A percentile compares a stretch with the other conserved stretches of the same genome.
These are phyloP conservation scores for Lophotis ruficrista DNA, from an alignment of 2,113 vertebrate species.

Conservation along the genomic window DNA sequence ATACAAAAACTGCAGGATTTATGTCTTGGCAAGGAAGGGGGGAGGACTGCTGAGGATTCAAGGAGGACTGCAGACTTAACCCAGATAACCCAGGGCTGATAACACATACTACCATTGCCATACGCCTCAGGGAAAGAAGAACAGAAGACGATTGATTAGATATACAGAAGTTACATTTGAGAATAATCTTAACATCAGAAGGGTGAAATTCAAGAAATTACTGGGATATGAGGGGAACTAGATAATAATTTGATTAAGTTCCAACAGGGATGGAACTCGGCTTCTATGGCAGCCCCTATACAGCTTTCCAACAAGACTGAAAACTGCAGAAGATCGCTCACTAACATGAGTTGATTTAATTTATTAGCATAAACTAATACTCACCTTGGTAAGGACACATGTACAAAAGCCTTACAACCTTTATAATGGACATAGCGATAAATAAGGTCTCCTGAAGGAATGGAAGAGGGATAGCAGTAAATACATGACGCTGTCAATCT, in stretches of 20 bases:
- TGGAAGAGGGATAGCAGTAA: background rate
- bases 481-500: background rate
- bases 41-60: background rate
- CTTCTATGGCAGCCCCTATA: background rate
- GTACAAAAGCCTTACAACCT: background rate
- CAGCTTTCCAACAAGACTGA: background rate
- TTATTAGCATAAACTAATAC: background rate
- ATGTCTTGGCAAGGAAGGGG: background rate
- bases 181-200: background rate
- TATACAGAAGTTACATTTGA: background rate
- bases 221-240: background rate
- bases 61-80: background rate
- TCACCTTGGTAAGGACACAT: background rate
- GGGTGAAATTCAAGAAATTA: background rate
- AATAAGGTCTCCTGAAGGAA: conserved; percentile 35
- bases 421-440: background rate
- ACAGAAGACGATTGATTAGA: background rate
- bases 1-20: background rate
- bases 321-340: background rate
- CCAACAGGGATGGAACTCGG: background rate
- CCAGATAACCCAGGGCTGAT: background rate
- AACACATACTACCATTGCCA: background rate
- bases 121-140: background rate
- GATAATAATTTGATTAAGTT: background rate
- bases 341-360: background rate